Evolutionary conservation across 2,797 vertebrate genomes (phyloP), one percentile per base, ranked within the genome.

Genomic region (Oryzias dopingdopingensis): DNA sequence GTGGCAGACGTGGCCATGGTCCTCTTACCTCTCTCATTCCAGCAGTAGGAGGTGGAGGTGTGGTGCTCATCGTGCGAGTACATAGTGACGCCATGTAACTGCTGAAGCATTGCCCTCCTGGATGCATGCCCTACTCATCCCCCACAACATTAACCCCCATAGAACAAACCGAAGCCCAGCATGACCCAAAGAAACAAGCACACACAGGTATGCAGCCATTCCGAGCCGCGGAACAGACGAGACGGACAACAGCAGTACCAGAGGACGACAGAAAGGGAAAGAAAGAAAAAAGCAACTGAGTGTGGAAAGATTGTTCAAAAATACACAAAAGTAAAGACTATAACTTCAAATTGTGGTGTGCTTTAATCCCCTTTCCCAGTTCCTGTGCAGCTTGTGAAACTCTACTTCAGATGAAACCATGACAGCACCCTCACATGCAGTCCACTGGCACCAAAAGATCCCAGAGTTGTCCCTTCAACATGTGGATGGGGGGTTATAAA

Each of bases 71-170:
- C 85, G 5, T 93, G 94, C 79, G 94, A 95, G 91, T 94, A 93
- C 89, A 93, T 89, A 91, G 92, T 92, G 91, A 94, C 85, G 86
- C 93, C 93, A 0, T 92, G 93, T 69, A 94, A 93, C 88, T 95
- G 95, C 89, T 95, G 95, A 79, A 94, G 92, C 93, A 93, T 92
- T 88, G 94, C 92, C 86, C 91, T 90, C 84, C 93, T 93, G 89
- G 94, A 94, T 69, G 92, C 78, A 91, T 92, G 90, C 88, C 92
- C 93, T 92, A 86, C 66, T 88, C 74, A 66, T 49, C 46, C 72
- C 76, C 84, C 67, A 84, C 81, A 80, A 86, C 81, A 89, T 80
- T 74, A 76, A 80, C 37, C 78, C 10, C 81, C 74, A 67, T 65
- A 71, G 59, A 70, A 78, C 73, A 85, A 67, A 76, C 48, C 70